Base-by-base conservation (phyloP, 1,140 invertebrate genomes). In the Acromyrmex charruanus region DNA sequence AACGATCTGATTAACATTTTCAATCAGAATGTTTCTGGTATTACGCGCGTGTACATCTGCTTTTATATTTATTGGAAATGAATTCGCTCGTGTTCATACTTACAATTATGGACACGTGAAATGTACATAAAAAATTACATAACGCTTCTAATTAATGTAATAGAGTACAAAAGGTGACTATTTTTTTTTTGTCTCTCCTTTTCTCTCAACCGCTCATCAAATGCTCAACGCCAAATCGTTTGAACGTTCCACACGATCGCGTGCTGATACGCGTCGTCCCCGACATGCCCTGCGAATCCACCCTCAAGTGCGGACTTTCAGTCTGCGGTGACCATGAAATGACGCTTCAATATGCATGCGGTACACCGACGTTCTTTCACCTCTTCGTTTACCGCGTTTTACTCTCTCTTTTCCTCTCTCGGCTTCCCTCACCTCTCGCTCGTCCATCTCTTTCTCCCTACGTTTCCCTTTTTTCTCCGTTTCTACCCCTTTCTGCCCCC, bases 291-390 rank as follows among this genome's bases (percentile, higher is more conserved):
- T 39, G 63, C 63, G 28, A 87, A 53, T 18, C 61, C 68, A 49
- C 59, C 87, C 65, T 81, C 75, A 89, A 90, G 77, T 69, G 79
- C 59, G 85, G 68, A 89, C 66, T 87, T 85, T 85, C 86, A 65
- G 86, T 91, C 89, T 91, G 91, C 86, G 86, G 89, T 93, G 91
- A 93, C 91, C 92, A 92, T 93, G 91, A 92, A 93, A 93, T 92
- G 92, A 93, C 87, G 92, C 89, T 93, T 92, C 92, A 91, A 92
- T 92, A 92, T 92, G 91, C 89, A 92, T 91, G 91, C 88, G 86
- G 87, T 92, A 77, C 89, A 85, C 91, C 88, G 28, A 68, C 77
- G 84, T 79, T 88, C 89, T 87, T 82, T 87, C 88, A 86, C 88
- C 91, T 91, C 89, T 86, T 88, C 55, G 66, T 53, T 71, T 65